Percentiles rank a stretch among this genome's conserved stretches.
These are phyloP conservation scores for Nephrocerus scutellatus DNA, from an alignment of 2,888 invertebrate species.

Conservation along the genomic window DNA sequence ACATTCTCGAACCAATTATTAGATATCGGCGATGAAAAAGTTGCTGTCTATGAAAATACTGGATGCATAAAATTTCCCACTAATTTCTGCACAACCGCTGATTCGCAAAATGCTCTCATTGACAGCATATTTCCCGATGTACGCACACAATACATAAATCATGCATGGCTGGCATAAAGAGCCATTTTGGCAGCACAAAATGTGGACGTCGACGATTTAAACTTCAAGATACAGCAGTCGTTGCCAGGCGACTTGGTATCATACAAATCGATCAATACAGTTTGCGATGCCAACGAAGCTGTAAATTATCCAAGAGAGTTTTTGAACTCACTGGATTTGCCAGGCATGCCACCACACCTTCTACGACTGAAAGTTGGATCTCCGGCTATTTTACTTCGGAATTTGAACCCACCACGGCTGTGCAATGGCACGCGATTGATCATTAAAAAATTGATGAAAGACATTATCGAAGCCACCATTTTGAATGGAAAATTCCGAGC, in stretches of 20 bases:
- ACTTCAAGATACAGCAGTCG: constrained; percentile 7
- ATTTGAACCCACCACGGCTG: no score
- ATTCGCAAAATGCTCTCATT: constrained; percentile 4
- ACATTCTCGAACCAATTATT: constrained; percentile 8
- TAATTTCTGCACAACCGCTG: constrained; percentile 7
- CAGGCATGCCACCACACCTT: constrained; percentile 4
- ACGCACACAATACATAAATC: constrained; percentile 7
- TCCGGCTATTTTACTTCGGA: constrained; percentile 3
- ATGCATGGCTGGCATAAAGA: constrained; percentile 8
- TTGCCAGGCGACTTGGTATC: constrained; percentile 8
- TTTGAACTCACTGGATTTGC: no score
- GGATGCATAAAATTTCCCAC: constrained; percentile 9
- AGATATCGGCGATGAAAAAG: constrained; percentile 11
- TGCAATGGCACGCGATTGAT: no score
- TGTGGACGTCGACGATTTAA: constrained; percentile 9
- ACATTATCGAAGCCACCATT: constrained; percentile 10
- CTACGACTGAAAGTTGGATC: constrained; percentile 7
- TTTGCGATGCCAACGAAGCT: constrained; percentile 5
- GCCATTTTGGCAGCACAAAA: constrained; percentile 13
- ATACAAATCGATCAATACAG: constrained; percentile 6
- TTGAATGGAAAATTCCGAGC: constrained; percentile 8
- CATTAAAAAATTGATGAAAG: constrained; percentile 3
- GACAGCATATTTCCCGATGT: constrained; percentile 1
- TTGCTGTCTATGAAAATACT: constrained; percentile 1
- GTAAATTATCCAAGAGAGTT: constrained; percentile 5